These are phyloP conservation scores for Muschampia plurimacula DNA, from an alignment of 2,888 invertebrate genomes.

Conservation along the genomic window DNA sequence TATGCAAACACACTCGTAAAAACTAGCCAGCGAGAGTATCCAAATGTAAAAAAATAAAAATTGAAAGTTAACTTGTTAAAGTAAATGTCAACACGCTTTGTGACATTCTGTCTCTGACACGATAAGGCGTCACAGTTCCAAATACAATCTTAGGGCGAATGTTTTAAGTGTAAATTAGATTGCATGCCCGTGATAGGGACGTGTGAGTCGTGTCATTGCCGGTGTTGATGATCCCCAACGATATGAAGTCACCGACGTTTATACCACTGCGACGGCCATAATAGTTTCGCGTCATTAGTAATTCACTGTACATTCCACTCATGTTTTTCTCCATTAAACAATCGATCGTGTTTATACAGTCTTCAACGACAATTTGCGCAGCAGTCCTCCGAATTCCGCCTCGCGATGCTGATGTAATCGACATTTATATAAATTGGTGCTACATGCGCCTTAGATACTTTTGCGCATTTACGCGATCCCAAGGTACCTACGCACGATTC, in stretches of 20 bases:
- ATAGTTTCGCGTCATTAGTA: conserved; percentile 64
- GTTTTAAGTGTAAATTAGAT: conserved; percentile 43
- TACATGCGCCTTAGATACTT: conserved; percentile 31
- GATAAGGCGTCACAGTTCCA: conserved; percentile 36
- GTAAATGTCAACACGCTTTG: conserved; percentile 34
- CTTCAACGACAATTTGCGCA: conserved; percentile 74
- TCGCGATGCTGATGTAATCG: conserved; percentile 67
- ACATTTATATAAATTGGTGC: conserved; percentile 39
- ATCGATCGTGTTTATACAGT: conserved; percentile 74
- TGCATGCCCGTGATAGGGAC: conserved; percentile 55
- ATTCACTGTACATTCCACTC: conserved; percentile 63
- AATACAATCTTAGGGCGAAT: conserved; percentile 41
- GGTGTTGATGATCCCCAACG: conserved; percentile 60
- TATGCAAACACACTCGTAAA: conserved; percentile 20
- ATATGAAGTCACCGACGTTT: conserved; percentile 72
- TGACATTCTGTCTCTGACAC: conserved; percentile 39
- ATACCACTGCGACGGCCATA: conserved; percentile 52
- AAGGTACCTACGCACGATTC: conserved; percentile 15
- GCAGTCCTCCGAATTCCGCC: conserved; percentile 55
- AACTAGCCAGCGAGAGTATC: conserved; percentile 28
- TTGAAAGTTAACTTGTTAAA: conserved; percentile 29
- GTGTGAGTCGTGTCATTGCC: conserved; percentile 68
- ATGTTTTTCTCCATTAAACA: conserved; percentile 62
- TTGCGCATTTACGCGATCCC: conserved; percentile 30
- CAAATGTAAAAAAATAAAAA: conserved; percentile 37